These are phyloP conservation scores for Eurypyga helias DNA, from an alignment of 2,113 vertebrate genomes.

Conservation along the genomic window DNA sequence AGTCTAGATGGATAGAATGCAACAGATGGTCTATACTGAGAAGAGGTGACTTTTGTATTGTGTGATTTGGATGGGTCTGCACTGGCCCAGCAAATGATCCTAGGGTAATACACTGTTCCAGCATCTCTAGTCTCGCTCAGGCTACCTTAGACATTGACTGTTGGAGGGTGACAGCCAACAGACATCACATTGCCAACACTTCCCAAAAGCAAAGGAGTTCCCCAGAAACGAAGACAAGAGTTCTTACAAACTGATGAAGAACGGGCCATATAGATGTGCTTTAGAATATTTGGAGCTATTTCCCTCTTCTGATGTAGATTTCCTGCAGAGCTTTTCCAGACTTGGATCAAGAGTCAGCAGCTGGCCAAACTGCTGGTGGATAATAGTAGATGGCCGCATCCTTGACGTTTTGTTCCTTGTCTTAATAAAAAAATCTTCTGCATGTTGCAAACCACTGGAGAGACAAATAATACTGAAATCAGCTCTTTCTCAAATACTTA, in stretches of 20 bases:
- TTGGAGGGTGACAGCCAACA: background rate
- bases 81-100: background rate
- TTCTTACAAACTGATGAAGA: background rate
- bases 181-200: background rate
- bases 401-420: background rate
- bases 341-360: background rate
- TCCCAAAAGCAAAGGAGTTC: background rate
- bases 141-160: rapidly evolving
- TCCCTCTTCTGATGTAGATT: background rate
- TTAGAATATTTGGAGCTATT: background rate
- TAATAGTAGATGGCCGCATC: background rate
- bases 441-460: background rate
- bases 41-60: background rate
- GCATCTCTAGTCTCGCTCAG: background rate
- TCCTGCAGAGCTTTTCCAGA: background rate
- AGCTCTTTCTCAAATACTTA: background rate
- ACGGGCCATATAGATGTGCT: background rate
- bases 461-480: background rate
- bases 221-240: background rate
- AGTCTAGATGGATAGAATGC: background rate
- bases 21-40: background rate
- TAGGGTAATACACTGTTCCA: background rate
- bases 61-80: background rate
- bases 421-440: background rate
- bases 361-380: background rate